Conservation (phyloP, 2,113 vertebrate genomes). For the Gasterosteus aculeatus region DNA sequence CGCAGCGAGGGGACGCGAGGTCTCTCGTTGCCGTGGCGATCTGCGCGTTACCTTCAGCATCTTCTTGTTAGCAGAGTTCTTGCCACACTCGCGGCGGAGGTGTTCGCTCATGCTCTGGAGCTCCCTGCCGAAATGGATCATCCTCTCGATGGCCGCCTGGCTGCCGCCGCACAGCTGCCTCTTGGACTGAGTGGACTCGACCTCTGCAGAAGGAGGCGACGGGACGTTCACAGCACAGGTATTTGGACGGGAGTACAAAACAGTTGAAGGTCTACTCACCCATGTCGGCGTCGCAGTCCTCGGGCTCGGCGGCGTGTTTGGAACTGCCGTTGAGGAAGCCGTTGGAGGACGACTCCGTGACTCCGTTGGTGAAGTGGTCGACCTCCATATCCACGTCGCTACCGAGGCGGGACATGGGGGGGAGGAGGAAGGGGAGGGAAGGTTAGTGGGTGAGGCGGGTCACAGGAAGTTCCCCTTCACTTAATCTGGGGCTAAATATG, state of each 20-base stretch:
- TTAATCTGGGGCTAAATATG: not conserved
- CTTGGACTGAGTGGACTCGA: constrained; percentile 91
- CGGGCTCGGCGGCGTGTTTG: constrained; percentile 91
- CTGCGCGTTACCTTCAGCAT: constrained; percentile 90
- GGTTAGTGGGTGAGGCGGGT: not conserved
- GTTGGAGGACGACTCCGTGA: constrained; percentile 95
- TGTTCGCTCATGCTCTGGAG: constrained; percentile 98
- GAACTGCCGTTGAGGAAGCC: constrained; percentile 98
- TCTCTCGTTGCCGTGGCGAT: no score
- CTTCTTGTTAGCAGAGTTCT: constrained; percentile 96
- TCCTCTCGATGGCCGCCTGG: constrained; percentile 96
- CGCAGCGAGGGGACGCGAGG: no score
- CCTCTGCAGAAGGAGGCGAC: constrained; percentile 81
- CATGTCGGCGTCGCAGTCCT: constrained; percentile 98
- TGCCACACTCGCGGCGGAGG: constrained; percentile 95
- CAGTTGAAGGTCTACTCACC: constrained; percentile 79
- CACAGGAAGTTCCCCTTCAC: not conserved
- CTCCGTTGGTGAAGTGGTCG: constrained; percentile 97
- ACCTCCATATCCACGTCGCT: constrained; percentile 98
- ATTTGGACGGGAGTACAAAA: not conserved
- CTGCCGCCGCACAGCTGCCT: constrained; percentile 97
- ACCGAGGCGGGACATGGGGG: constrained; percentile 61
- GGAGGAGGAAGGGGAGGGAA: not conserved
- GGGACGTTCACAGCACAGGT: not conserved
- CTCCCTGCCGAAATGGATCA: constrained; percentile 99